These are phyloP conservation scores for Epizoanthus scotinus DNA, from an alignment of 92 coral and sea anemone genomes.

Conservation along the genomic window DNA sequence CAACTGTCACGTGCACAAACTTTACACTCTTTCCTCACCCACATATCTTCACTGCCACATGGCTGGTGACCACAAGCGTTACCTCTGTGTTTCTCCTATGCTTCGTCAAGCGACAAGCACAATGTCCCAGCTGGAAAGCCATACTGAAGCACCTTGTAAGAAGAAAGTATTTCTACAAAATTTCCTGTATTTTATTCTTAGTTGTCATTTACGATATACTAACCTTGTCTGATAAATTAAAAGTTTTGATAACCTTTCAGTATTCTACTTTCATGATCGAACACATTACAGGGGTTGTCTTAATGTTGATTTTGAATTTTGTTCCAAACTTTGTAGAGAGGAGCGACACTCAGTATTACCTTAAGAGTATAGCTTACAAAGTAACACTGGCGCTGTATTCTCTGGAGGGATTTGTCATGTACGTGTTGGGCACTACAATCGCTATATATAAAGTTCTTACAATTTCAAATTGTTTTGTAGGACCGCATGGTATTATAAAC, in stretches of 20 bases:
- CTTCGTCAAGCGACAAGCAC: constrained; percentile 30
- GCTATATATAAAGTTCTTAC: constrained; percentile 59
- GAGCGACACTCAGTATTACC: constrained; percentile 1
- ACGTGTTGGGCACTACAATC: constrained; percentile 43
- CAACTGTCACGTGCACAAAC: constrained; percentile 34
- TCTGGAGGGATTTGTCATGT: constrained; percentile 40
- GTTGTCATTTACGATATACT: constrained; percentile 56
- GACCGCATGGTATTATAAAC: not conserved
- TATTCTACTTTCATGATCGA: constrained; percentile 37
- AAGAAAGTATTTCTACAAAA: constrained; percentile 55
- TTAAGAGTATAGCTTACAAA: constrained; percentile 28
- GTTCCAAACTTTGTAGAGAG: constrained; percentile 38
- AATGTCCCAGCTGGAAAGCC: constrained; percentile 33
- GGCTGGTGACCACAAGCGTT: constrained; percentile 41
- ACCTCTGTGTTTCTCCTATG: constrained; percentile 45
- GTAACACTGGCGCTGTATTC: constrained; percentile 42
- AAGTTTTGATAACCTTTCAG: not conserved
- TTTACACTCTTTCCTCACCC: constrained; percentile 52
- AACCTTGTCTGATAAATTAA: constrained; percentile 15
- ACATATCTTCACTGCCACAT: not conserved
- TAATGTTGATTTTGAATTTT: constrained; percentile 48
- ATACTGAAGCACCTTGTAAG: constrained; percentile 30
- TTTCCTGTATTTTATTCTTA: constrained; percentile 21
- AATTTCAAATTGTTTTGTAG: constrained; percentile 24
- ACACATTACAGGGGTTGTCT: constrained; percentile 35